Evolutionary conservation across 2,888 invertebrate genomes (phyloP).

Genomic region (Macrophya alboannulata): DNA sequence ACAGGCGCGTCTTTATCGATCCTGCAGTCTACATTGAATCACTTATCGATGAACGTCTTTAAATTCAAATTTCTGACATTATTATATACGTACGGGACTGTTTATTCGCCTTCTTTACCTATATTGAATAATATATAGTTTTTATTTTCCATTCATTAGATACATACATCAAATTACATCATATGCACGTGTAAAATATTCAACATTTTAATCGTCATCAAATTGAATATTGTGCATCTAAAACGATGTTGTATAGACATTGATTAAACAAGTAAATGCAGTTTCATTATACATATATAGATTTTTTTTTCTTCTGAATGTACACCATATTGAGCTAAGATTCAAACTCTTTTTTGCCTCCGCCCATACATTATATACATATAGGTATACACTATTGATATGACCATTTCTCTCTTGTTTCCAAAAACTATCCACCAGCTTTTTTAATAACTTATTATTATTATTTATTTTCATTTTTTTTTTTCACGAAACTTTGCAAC

Average conservation of each 20-base stretch:
- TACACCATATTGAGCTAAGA: neutral
- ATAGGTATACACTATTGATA: too few species aligned
- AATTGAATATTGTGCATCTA: neutral
- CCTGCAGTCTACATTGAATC: neutral
- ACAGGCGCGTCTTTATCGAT: neutral
- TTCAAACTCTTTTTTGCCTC: neutral
- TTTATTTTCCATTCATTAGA: neutral
- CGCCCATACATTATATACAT: too few species aligned
- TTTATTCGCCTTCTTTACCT: slow-evolving; percentile 31
- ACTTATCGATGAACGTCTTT: slow-evolving; percentile 5
- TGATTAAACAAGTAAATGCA: neutral
- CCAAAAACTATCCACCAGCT: neutral
- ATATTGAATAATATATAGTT: neutral
- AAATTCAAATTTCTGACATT: neutral
- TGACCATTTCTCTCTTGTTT: neutral
- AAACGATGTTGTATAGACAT: neutral
- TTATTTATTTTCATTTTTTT: neutral
- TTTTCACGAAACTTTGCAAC: slow-evolving; percentile 13
- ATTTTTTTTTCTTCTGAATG: neutral
- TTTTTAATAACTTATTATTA: neutral
- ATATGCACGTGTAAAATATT: slow-evolving; percentile 31
- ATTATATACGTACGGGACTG: slow-evolving; percentile 30
- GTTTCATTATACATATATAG: too few species aligned
- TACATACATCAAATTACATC: neutral
- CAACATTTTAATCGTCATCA: slow-evolving; percentile 24